Evolutionary conservation across 1,140 invertebrate species (phyloP).

Genomic region (Microplitis mediator): DNA sequence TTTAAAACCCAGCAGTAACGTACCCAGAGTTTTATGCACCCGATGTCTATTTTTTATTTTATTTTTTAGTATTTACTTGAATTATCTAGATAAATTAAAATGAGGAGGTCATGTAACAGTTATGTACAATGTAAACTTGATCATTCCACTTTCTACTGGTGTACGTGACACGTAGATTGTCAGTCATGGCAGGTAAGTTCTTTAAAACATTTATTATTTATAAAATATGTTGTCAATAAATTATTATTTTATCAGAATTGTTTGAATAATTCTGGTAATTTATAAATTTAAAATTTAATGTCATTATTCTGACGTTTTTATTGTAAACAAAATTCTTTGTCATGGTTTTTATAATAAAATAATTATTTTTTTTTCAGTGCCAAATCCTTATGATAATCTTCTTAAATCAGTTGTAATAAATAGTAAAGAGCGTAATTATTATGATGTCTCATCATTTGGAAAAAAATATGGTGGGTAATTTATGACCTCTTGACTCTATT

Average conservation of each 20-base stretch:
- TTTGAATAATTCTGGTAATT: background rate
- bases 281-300: background rate
- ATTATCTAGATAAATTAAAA: too few relatives aligned
- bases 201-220: slow-evolving; percentile 5
- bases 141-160: slow-evolving; percentile 20
- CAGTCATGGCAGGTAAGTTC: slow-evolving; percentile 60
- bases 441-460: slow-evolving; percentile 72
- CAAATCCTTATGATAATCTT: slow-evolving; percentile 74
- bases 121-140: too few relatives aligned
- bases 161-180: slow-evolving; percentile 58
- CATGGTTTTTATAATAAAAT: background rate
- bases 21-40: too few relatives aligned
- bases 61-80: too few relatives aligned
- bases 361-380: slow-evolving; percentile 56
- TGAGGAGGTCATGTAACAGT: too few relatives aligned
- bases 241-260: background rate
- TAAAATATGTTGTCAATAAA: background rate
- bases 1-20: too few relatives aligned
- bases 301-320: background rate
- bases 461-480: slow-evolving; percentile 77
- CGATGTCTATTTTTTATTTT: too few relatives aligned
- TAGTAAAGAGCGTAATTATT: slow-evolving; percentile 76
- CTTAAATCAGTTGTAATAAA: slow-evolving; percentile 71
- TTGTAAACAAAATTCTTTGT: background rate
- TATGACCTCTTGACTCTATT: slow-evolving; percentile 22